Percentiles rank a stretch among this genome's conserved stretches.
phyloP scores from a whole-genome alignment of 2,113 vertebrate genomes.

The Abramis brama region DNA sequence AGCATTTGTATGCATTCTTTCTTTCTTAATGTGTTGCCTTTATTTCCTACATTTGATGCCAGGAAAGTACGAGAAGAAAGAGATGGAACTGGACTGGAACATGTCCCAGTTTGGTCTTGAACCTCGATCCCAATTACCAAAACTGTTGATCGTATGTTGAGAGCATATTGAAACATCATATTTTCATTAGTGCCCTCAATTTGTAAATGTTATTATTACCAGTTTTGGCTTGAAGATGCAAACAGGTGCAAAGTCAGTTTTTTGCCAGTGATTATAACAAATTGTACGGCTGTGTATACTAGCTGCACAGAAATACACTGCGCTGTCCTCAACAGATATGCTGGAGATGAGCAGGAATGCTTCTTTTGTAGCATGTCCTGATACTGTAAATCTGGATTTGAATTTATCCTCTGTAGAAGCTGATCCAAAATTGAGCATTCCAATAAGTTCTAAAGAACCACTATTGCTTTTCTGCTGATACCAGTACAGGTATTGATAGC shows the following conservation, averaged over 20 bases:
- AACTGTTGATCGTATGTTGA: not conserved
- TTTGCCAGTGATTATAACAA: constrained; percentile 7
- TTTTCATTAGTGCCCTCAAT: not conserved
- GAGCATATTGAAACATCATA: too few species aligned
- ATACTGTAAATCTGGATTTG: constrained; percentile 33
- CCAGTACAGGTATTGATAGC: constrained; percentile 55
- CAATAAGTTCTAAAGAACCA: constrained; percentile 47
- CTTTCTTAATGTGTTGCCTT: not conserved
- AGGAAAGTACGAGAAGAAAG: not conserved
- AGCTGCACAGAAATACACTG: constrained; percentile 66
- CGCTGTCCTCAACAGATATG: constrained; percentile 41
- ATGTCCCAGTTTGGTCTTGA: not conserved
- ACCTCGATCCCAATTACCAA: not conserved
- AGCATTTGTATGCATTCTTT: too few species aligned
- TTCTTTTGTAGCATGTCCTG: constrained; percentile 38
- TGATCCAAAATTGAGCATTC: not conserved
- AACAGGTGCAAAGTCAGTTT: constrained; percentile 18
- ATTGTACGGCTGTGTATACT: constrained; percentile 54
- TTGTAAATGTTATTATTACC: too few species aligned
- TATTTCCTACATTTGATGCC: not conserved
- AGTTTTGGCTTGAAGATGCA: too few species aligned
- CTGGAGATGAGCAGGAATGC: constrained; percentile 38
- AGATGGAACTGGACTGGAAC: not conserved
- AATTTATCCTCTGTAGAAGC: constrained; percentile 25
- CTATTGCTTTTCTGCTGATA: constrained; percentile 53